phyloP scores from a whole-genome alignment of 2,797 vertebrate genomes.

The Lepilemur septentrionalis region DNA sequence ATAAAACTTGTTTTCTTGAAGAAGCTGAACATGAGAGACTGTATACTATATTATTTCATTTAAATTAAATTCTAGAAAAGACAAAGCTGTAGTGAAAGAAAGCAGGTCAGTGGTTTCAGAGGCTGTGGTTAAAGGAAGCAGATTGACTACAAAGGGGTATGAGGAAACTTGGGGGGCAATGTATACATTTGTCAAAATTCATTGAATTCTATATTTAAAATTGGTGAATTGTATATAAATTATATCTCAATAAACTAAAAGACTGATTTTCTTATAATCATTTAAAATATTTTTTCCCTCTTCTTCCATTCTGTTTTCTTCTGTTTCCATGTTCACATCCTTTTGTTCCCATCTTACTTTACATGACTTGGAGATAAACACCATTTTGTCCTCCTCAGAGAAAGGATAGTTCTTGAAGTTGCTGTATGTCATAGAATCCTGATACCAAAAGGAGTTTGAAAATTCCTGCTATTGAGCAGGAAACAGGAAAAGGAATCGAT shows the following conservation, averaged over 20 bases:
- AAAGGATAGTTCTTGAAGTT: neutral
- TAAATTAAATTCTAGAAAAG: constrained; percentile 28
- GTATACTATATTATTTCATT: neutral
- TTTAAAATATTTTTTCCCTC: neutral
- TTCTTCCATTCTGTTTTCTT: neutral
- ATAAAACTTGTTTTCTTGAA: neutral
- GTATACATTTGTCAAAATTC: neutral
- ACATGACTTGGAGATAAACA: neutral
- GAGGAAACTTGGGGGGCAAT: neutral
- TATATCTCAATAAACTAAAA: constrained; percentile 9
- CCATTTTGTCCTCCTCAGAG: neutral
- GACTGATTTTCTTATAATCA: neutral
- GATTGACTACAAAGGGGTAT: neutral
- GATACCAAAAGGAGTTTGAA: neutral
- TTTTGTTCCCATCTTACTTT: neutral
- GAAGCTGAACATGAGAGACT: neutral
- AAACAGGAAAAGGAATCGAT: neutral
- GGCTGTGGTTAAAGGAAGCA: neutral
- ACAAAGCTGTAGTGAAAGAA: neutral
- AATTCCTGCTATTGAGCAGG: neutral
- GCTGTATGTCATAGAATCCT: neutral
- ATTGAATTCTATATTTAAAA: constrained; percentile 9
- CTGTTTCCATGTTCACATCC: neutral
- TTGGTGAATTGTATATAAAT: neutral
- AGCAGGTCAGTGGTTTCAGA: neutral